These are phyloP conservation scores for Epinotia nisella DNA, from an alignment of 2,888 invertebrate species.

Conservation along the genomic window DNA sequence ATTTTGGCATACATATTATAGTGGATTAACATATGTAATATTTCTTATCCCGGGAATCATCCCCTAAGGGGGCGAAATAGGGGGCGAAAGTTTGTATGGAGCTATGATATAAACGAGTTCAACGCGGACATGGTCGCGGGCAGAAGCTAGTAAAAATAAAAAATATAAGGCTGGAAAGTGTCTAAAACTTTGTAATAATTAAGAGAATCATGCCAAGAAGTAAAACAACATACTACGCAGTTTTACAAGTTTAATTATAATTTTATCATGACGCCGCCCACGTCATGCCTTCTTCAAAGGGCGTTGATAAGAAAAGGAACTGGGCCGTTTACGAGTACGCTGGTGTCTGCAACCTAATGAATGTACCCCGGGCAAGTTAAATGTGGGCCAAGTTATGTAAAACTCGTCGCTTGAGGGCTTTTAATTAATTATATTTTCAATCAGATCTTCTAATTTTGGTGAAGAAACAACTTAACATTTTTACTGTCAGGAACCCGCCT, in stretches of 20 bases:
- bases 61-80: no score
- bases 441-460: neutral
- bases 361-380: slow-evolving; percentile 18
- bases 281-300: slow-evolving; percentile 16
- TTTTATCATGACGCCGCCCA: slow-evolving; percentile 18
- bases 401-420: neutral
- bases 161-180: neutral
- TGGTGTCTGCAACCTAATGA: slow-evolving; percentile 23
- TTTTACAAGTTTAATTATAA: slow-evolving; percentile 7
- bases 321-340: neutral
- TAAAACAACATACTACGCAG: neutral
- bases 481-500: no score
- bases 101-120: no score
- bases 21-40: no score
- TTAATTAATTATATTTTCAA: slow-evolving; percentile 6
- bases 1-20: no score
- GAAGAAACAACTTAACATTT: no score
- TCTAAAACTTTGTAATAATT: neutral
- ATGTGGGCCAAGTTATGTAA: slow-evolving; percentile 16
- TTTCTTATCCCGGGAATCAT: no score
- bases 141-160: no score
- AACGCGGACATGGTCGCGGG: no score
- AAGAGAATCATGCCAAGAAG: neutral
- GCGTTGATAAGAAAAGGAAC: slow-evolving; percentile 27
- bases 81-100: no score